Evolutionary conservation across 2,797 vertebrate species (phyloP), one percentile per base, ranked within the genome.

Genomic region (Poecile montanus): DNA sequence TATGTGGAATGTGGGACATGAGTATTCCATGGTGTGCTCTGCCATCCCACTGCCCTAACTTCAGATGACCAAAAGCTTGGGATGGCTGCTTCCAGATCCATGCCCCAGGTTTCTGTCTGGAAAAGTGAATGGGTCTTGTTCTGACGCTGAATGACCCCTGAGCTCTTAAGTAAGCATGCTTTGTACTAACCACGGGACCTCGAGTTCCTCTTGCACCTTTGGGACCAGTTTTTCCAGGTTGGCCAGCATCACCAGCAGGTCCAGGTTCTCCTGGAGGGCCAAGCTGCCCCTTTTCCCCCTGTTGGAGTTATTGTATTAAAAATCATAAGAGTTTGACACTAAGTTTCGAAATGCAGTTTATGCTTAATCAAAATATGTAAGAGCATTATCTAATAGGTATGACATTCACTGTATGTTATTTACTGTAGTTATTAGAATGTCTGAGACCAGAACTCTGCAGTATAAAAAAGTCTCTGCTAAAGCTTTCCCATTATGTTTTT

Each of bases 161-260:
- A 82, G 18, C 53, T 73, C 57, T 95, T 85, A 93, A 84, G 53
- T 83, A 95, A 95, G 16, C 63, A 54, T 66, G 62, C 78, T 79
- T 63, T 85, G 21, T 95, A 98, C 98, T 93, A 91, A 99, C 99
- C 97, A 97, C 83, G 56, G 98, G 92, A 92, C 99, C 99, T 97
- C 98, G 98, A 78, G 99, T 99, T 97, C 99, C 99, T 95, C 99
- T 98, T 97, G 98, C 97, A 61, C 99, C 99, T 97, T 99, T 99
- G 48, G 98, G 98, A 72, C 99, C 99, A 23, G 65, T 93, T 96
- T 98, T 97, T 44, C 99, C 99, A 44, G 54, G 90, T 34, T 97
- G 97, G 45, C 99, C 99, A 15, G 94, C 80, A 51, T 98, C 97
- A 63, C 99, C 99, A 34, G 97, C 85, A 51, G 96, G 67, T 61